Evolutionary conservation across 2,888 invertebrate genomes (phyloP), one percentile per base, ranked within the genome.

Genomic region (Ophioninae sp.): DNA sequence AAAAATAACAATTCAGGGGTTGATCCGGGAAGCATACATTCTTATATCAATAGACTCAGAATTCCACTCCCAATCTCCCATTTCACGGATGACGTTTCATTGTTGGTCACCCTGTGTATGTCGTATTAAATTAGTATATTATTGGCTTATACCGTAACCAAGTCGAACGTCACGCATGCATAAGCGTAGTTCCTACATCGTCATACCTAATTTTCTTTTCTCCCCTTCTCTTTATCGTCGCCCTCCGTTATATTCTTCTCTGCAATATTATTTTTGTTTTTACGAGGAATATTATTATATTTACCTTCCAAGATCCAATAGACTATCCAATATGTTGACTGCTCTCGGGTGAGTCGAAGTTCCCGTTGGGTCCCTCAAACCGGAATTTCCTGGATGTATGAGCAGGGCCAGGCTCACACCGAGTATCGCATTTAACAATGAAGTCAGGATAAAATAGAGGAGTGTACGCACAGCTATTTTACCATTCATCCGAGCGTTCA

Each of bases 261-360:
- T 10, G n/a, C 13, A 20, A 56, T 37, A 13, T 64, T 17, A 2
- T 30, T 6, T 37, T 23, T 30, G 39, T 59, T 17, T 17, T 50
- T 56, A 44, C 17, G 13, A 7, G 57, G 21, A 17, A 61, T 56
- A 13, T 50, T 57, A 17, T 62, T 7, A 17, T 56, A 81, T 94
- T 93, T 92, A 97, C 97, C 98, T 95, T 90, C 98, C 97, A 91
- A 98, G 95, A 94, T 98, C 98, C 90, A 98, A 94, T 87, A 98
- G 94, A 89, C 97, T 97, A 91, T 98, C 98, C 92, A 98, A 93
- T 88, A 97, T 95, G 91, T 95, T 96, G 82, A 96, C 96, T 85
- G 95, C 95, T 82, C 95, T 93, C 86, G 94, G 94, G 79, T 93
- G 94, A 83, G 93, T 93, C 44, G 93, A 88, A n/a, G 91, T 88